Base-by-base conservation (phyloP, 2,113 vertebrate species). In the Typhlomys cinereus region DNA sequence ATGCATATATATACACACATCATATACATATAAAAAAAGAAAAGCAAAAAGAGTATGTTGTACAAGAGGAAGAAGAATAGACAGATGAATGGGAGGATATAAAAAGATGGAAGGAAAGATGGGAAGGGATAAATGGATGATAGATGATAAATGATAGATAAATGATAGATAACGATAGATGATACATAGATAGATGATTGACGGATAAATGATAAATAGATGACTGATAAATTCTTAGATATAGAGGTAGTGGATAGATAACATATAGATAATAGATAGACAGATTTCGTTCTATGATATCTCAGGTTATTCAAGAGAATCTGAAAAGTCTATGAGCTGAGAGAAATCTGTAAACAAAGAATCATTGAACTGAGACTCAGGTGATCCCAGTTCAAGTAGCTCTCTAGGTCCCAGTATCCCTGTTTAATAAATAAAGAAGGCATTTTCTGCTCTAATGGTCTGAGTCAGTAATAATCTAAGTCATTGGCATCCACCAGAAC, bases 271-370 rank as follows among this genome's bases (percentile, higher is more conserved):
- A n/a, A n/a, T 79, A 31, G 15, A 62, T 50, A 25, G 41, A 41
- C 82, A 64, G 50, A 44, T 80, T 70, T 20, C 73, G 44, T 80
- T 52, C 18, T 21, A 90, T 62, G 48, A 29, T 84, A 73, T 67
- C 44, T 20, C 91, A 48, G 15, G 57, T n/a, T 74, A 39, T 74
- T 80, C 84, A 94, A 95, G 48, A 83, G 48, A 13, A 62, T 85
- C 66, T 73, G 39, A 36, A 2, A 82, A 44, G 54, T 76, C 54
- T 64, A 44, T 23, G 17, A 95, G 54, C 41, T 44, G 23, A 83
- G 87, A 95, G 71, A 96, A 89, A 88, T 71, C 87, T 80, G 6
- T 69, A 94, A 93, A 92, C 75, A 94, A 95, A 91, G 52, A 96
- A 87, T 87, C 94, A 81, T 12, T 91, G 80, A 70, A 66, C 59